Percentiles rank a stretch among this genome's conserved stretches.
phyloP scores from a whole-genome alignment of 1,140 invertebrate genomes.

The Drosophila athabasca region DNA sequence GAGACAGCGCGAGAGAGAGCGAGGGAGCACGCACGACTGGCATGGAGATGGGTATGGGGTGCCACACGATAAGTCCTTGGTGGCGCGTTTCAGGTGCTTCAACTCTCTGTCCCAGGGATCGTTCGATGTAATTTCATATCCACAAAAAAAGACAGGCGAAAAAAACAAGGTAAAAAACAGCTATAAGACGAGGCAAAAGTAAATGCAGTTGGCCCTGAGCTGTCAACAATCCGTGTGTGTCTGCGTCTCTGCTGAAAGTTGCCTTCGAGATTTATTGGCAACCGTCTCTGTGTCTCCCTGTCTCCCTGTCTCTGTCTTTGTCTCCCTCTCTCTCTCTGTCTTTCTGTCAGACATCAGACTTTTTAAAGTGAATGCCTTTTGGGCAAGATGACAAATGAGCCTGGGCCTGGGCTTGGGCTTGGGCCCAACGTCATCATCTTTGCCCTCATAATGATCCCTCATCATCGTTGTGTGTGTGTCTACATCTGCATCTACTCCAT shows the following conservation, averaged over 20 bases:
- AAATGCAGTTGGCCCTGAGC: constrained; percentile 81
- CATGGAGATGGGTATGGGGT: background rate
- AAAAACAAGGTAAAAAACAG: constrained; percentile 26
- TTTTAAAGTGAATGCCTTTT: constrained; percentile 77
- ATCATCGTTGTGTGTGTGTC: constrained; percentile 20
- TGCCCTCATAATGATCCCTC: constrained; percentile 33
- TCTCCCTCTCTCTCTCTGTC: no score
- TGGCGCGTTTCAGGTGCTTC: constrained; percentile 72
- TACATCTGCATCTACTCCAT: constrained; percentile 16
- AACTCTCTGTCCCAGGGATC: constrained; percentile 54
- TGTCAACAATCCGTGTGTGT: constrained; percentile 63
- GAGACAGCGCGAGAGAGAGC: background rate
- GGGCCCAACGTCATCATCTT: constrained; percentile 44
- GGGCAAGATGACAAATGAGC: constrained; percentile 68
- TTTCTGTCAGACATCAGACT: constrained; percentile 58
- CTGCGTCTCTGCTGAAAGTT: constrained; percentile 61
- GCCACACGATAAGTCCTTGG: constrained; percentile 66
- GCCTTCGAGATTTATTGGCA: constrained; percentile 76
- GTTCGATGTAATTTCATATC: constrained; percentile 74
- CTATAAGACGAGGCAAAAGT: constrained; percentile 57
- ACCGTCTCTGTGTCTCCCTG: constrained; percentile 42
- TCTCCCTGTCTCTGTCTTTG: constrained; percentile 13
- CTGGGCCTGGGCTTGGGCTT: constrained; percentile 7
- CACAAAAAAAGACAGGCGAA: constrained; percentile 59
- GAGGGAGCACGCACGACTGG: background rate